These are phyloP conservation scores for Beris chalybata DNA, from an alignment of 2,888 invertebrate species.

Conservation along the genomic window DNA sequence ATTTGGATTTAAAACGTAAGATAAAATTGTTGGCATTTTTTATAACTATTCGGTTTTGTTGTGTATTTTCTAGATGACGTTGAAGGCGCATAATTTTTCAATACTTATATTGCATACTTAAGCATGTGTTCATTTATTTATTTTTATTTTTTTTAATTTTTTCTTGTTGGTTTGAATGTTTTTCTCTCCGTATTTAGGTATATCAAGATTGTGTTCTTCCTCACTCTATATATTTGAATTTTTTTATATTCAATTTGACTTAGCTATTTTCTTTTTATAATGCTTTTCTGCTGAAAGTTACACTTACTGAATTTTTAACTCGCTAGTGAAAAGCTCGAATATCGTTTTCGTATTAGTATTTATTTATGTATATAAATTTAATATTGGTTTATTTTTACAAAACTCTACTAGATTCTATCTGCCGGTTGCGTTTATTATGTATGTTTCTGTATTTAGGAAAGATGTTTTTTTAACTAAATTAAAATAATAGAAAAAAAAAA, in stretches of 20 bases:
- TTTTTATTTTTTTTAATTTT: slow-evolving; percentile 21
- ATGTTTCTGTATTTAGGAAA: too few species aligned
- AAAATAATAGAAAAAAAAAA: too few species aligned
- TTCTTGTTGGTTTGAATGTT: slow-evolving; percentile 28
- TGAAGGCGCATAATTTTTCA: slow-evolving; percentile 49
- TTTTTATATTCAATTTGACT: slow-evolving; percentile 23
- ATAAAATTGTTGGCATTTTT: slow-evolving; percentile 24
- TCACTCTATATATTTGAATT: slow-evolving; percentile 31
- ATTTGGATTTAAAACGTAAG: slow-evolving; percentile 20
- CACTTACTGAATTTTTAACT: slow-evolving; percentile 13
- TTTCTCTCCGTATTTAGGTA: slow-evolving; percentile 37
- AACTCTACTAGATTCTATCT: slow-evolving; percentile 10
- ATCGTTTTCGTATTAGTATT: slow-evolving; percentile 16
- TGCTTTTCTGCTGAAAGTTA: slow-evolving; percentile 5
- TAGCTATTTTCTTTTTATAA: neutral
- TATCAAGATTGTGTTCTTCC: slow-evolving; percentile 18
- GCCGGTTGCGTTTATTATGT: neutral
- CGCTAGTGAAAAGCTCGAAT: slow-evolving; percentile 31
- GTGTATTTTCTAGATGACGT: slow-evolving; percentile 45
- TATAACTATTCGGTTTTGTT: slow-evolving; percentile 20
- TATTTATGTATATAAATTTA: slow-evolving; percentile 18
- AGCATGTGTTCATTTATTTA: slow-evolving; percentile 29
- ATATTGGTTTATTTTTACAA: slow-evolving; percentile 3
- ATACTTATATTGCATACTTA: slow-evolving; percentile 16
- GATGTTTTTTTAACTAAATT: too few species aligned